These are phyloP conservation scores for Brachyhypopomus occidentalis DNA, from an alignment of 2,113 vertebrate genomes.

Conservation along the genomic window DNA sequence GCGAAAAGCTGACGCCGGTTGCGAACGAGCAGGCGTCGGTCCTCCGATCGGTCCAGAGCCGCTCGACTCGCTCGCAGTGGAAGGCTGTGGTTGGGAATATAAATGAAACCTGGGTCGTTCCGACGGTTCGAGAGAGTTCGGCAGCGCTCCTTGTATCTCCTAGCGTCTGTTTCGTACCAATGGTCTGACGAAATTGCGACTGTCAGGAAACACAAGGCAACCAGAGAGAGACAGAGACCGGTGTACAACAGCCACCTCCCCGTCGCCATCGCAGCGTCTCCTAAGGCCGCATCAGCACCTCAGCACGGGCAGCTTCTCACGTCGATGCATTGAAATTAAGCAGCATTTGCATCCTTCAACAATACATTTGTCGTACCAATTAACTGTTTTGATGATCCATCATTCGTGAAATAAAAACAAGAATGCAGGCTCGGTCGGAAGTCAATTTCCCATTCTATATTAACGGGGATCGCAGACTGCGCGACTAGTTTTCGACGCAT, in stretches of 20 bases:
- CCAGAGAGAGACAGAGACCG: conserved; percentile 85
- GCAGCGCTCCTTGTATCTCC: conserved; percentile 86
- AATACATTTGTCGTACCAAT: not conserved
- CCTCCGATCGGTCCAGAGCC: conserved; percentile 83
- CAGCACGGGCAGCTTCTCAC: conserved; percentile 20
- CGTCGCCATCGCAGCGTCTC: conserved; percentile 77
- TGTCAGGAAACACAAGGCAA: conserved; percentile 86
- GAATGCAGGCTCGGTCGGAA: not conserved
- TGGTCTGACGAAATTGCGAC: conserved; percentile 89
- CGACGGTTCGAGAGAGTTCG: conserved; percentile 83
- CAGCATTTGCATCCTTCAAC: not conserved
- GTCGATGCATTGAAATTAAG: not conserved
- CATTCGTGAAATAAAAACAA: not conserved
- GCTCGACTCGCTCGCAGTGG: conserved; percentile 82
- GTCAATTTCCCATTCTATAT: not conserved
- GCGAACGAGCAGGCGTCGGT: conserved; percentile 71
- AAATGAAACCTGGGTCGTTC: conserved; percentile 87
- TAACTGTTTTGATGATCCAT: not conserved
- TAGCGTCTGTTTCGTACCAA: conserved; percentile 89
- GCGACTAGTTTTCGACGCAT: not conserved
- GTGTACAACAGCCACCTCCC: conserved; percentile 87
- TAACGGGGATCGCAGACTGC: not conserved
- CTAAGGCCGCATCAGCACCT: conserved; percentile 66
- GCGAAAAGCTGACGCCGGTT: conserved; percentile 85
- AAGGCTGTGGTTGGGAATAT: conserved; percentile 89